Evolutionary conservation across 2,113 vertebrate species (phyloP), one percentile per base, ranked within the genome.

Genomic region (Thinocorus orbignyianus): DNA sequence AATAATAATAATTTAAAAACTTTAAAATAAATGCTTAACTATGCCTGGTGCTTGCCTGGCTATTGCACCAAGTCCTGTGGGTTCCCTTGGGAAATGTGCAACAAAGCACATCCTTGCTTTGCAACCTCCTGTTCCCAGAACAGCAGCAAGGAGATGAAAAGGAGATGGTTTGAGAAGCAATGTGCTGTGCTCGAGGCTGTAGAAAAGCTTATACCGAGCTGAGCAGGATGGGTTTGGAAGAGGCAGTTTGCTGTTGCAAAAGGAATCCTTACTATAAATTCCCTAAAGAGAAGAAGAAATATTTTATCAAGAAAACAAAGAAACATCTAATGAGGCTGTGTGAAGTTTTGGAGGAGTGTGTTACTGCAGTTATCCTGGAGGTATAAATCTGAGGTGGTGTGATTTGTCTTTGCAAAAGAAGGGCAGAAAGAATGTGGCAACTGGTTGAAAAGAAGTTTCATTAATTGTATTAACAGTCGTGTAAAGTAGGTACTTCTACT

Each of bases 101-200:
- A 28, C n/a, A 66, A 73, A 83, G 31, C 26, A 42, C 31, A 60
- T 78, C 6, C 61, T 90, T 46, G 37, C 37, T 84, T 9, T 58
- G 28, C 39, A 78, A 58, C 5, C 8, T 68, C 37, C 51, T 51
- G 37, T 58, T 94, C 68, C 24, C 0, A 9, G 60, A 66, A 31
- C 6, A 77, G 44, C 9, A 62, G 24, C 7, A 69, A 61, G 37
- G 31, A 83, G 14, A 10, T 15, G 25, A 81, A 86, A 77, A 64
- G 0, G 0, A 46, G 15, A 24, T 66, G 11, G 9, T 11, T n/a
- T 86, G 22, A 66, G 49, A 61, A 70, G 23, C 17, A 74, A 4
- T 0, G 0, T 41, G 15, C 72, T 70, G 28, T 10, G 14, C 60
- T 86, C 13, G 19, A 0, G 31, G 13, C 15, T 71, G 39, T 70